Base-by-base conservation (phyloP, 2,888 invertebrate genomes). In the Drosophila mercatorum region DNA sequence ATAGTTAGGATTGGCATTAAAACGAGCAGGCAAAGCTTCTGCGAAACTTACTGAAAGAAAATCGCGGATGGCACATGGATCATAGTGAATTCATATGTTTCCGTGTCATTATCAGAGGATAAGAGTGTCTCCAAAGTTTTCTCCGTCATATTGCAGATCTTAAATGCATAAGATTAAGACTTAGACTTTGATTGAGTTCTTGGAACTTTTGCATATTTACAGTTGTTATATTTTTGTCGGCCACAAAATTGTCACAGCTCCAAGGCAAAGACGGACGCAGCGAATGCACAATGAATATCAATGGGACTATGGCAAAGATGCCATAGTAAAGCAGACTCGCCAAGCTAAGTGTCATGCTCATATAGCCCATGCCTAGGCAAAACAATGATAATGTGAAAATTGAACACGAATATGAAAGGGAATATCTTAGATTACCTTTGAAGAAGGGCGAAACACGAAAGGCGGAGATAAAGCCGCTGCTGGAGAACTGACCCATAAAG, bases 401-500 rank as follows among this genome's bases (percentile, higher is more conserved):
- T 5, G 2, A n/a, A 14, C 3, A 40, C 3, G 28, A 10, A 22
- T 5, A 12, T 12, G 7, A 26, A 28, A 2, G 22, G 22, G 22
- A 22, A 22, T 22, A 22, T 22, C 71, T 93, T 7, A 5, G 2
- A 41, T 73, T 93, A 97, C 97, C 98, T 95, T 98, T 98, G 92
- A 98, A 97, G 56, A 97, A 93, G 3, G 97, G 97, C 67, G 95
- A 95, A 72, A 96, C 95, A 80, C 95, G 95, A 93, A 97, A 97
- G 57, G 96, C 94, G 12, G 96, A 96, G 83, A 97, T 95, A 78
- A 96, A 97, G 78, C 97, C 97, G 55, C 96, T 95, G 84, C 96
- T 96, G 17, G 96, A 94, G 92, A 97, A 97, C 91, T 98, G 98
- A 28, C 98, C 98, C 86, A 98, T 93, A n/a, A 96, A 95, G 0